These are phyloP conservation scores for Pterocles burchelli DNA, from an alignment of 2,113 vertebrate species.

Conservation along the genomic window DNA sequence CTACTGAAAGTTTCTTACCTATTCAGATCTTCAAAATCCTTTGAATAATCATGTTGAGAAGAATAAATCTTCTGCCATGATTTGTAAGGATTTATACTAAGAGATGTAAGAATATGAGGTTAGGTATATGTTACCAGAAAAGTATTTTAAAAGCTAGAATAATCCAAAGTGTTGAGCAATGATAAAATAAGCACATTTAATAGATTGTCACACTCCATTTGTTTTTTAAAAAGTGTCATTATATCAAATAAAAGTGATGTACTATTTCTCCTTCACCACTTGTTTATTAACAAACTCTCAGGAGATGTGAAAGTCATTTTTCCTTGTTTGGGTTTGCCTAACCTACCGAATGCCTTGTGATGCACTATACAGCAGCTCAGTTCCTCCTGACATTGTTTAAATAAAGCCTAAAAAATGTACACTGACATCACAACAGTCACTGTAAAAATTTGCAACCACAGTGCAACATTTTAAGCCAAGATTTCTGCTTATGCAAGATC, in stretches of 20 bases:
- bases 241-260: neutral
- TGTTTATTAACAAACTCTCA: neutral
- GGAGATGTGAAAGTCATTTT: neutral
- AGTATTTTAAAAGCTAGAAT: neutral
- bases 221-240: neutral
- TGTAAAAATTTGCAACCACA: neutral
- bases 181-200: neutral
- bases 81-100: conserved; percentile 53
- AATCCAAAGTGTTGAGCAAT: neutral
- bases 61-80: conserved; percentile 41
- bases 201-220: neutral
- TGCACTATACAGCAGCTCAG: neutral
- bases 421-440: neutral
- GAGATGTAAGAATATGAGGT: neutral
- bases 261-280: neutral
- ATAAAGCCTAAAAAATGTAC: neutral
- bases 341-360: neutral
- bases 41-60: conserved; percentile 49
- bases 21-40: conserved; percentile 50
- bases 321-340: neutral
- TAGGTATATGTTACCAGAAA: neutral
- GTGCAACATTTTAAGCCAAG: neutral
- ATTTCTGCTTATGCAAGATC: neutral
- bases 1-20: conserved; percentile 39
- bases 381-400: neutral